Evolutionary conservation across 2,888 invertebrate genomes (phyloP).

Genomic region (Caenorhabditis panamensis): DNA sequence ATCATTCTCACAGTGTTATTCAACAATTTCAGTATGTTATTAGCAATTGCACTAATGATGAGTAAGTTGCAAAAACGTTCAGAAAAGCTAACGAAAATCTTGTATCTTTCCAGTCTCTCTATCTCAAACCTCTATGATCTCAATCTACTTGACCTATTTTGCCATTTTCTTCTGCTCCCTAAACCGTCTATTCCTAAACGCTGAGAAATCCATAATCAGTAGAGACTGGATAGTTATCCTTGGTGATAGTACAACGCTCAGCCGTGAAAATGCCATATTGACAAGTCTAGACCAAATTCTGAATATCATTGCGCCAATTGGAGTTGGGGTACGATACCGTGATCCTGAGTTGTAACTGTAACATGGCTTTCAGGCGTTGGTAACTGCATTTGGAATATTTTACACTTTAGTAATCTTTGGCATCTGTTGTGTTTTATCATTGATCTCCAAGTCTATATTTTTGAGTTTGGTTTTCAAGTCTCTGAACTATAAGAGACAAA

Average conservation of each 20-base stretch:
- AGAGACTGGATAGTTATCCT: constrained; percentile 76
- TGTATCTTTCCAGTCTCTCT: constrained; percentile 5
- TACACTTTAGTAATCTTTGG: neutral
- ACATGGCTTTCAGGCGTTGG: constrained; percentile 44
- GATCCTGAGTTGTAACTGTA: neutral
- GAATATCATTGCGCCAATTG: constrained; percentile 72
- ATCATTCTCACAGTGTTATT: neutral
- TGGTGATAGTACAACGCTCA: constrained; percentile 43
- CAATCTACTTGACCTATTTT: constrained; percentile 50
- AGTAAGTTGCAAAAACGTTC: too few relatives aligned
- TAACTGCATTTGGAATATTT: constrained; percentile 33
- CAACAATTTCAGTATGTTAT: neutral
- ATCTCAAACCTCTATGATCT: neutral
- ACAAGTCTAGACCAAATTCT: constrained; percentile 73
- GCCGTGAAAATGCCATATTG: constrained; percentile 71
- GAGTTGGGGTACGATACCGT: constrained; percentile 63
- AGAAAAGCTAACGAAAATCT: too few relatives aligned
- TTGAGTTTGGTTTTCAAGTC: neutral
- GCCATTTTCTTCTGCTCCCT: constrained; percentile 64
- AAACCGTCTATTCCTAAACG: constrained; percentile 67
- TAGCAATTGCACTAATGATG: neutral
- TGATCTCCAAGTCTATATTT: constrained; percentile 18
- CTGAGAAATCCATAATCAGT: constrained; percentile 73
- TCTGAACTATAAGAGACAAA: neutral
- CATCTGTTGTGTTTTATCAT: neutral